These are phyloP conservation scores for Heliconius cydno DNA, from an alignment of 2,888 invertebrate genomes.

Conservation along the genomic window DNA sequence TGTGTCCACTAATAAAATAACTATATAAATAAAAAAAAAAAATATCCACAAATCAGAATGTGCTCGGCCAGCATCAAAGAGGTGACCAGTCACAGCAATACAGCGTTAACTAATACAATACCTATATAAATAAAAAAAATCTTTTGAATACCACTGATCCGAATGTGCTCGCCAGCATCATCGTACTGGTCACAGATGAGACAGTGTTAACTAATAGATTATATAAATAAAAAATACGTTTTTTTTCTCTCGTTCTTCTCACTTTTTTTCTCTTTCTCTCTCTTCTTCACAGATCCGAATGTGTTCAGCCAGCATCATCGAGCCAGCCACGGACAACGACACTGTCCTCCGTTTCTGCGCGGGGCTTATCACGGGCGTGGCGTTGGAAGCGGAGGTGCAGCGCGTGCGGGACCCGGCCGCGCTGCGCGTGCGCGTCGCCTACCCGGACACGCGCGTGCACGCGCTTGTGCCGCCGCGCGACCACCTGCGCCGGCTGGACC, in stretches of 20 bases:
- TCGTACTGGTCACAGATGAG: slow-evolving; percentile 65
- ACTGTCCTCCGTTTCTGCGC: slow-evolving; percentile 95
- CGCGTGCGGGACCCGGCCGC: slow-evolving; percentile 89
- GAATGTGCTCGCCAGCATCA: slow-evolving; percentile 91
- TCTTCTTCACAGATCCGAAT: slow-evolving; percentile 85
- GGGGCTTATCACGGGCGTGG: slow-evolving; percentile 93
- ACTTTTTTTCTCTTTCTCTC: too few relatives aligned
- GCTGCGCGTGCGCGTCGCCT: slow-evolving; percentile 92
- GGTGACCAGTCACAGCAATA: not conserved
- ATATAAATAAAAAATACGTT: too few relatives aligned
- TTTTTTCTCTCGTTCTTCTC: too few relatives aligned
- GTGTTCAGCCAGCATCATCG: slow-evolving; percentile 91
- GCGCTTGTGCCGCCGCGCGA: slow-evolving; percentile 90
- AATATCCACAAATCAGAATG: not conserved
- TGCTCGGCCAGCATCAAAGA: not conserved
- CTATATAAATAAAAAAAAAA: too few relatives aligned
- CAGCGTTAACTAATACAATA: not conserved
- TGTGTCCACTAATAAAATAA: too few relatives aligned
- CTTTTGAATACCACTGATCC: slow-evolving; percentile 79
- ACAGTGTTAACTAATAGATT: too few relatives aligned
- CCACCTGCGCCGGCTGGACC: slow-evolving; percentile 89
- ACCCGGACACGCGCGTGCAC: slow-evolving; percentile 95
- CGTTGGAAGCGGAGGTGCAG: slow-evolving; percentile 92
- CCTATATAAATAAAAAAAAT: not conserved
- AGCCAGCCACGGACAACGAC: slow-evolving; percentile 90